Base-by-base conservation (phyloP, 2,113 vertebrate genomes). In the Marcusenius ussheri region DNA sequence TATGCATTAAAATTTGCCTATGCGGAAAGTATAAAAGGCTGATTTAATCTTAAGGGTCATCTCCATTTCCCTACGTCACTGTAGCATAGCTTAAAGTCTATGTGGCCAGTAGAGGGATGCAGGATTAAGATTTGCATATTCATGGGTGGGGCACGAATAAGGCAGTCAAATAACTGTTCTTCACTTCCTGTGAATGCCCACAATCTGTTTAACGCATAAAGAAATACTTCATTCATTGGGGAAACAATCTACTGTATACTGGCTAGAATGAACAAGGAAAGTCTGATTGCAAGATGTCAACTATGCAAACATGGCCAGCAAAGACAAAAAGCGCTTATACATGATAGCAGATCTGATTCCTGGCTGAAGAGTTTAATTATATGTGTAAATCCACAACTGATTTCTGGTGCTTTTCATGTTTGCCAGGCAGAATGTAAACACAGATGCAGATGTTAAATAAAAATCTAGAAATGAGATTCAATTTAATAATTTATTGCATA, bases 401-500 rank as follows among this genome's bases (percentile, higher is more conserved):
- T 77, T 15, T 77, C 2, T 17, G 35, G 74, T 80, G 35, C 35
- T 42, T 42, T 80, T 39, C 35, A 80, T 80, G 31, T 19, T 77
- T 80, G 35, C 15, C 3, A 39, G 31, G 35, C 15, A 80, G 74
- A 80, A 80, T 19, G 74, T 15, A 80, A 42, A 80, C 74, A 70
- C 11, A 39, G 11, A 19, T 0, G 31, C 5, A 39, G 15, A 19
- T 77, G 15, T 80, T 6, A 17, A 80, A 39, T 15, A 80, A 35
- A 77, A 39, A 80, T 42, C 13, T 19, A 80, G 35, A 17, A 87
- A 51, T 31, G n/a, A 31, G 49, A 87, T 4, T 47, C 27, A 87
- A 77, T 70, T 89, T 89, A 91, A 91, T 91, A 91, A 91, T 93
- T 93, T 93, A 93, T 93, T 93, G 91, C 87, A 90, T 91, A 92